Evolutionary conservation across 2,888 invertebrate genomes (phyloP), one percentile per base, ranked within the genome.

Genomic region (Eudemis profundana): DNA sequence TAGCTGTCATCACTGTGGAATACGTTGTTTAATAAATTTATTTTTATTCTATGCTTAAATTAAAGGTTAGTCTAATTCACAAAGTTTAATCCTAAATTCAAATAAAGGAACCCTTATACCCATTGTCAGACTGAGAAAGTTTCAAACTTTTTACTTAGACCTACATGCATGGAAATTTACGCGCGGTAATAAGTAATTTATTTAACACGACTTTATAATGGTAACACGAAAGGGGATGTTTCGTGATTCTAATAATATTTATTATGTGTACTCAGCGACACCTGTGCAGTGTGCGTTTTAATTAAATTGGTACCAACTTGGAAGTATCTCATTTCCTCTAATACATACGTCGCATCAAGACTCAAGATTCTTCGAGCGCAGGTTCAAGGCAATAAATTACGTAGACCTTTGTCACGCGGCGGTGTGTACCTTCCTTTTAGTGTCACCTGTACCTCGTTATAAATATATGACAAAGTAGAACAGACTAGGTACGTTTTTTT

Each of bases 361-460:
- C n/a, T n/a, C 21, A 29, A n/a, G n/a, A n/a, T n/a, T n/a, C 27
- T 29, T 40, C 62, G 38, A 40, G 47, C 10, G 53, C 46, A 21
- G 4, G 12, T 14, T 56, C 19, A n/a, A 50, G 57, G 50, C n/a
- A 42, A 57, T 63, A 63, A 56, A 63, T 63, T 63, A 40, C 47
- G 46, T 29, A 40, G n/a, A 63, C 50, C 63, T 57, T 50, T 63
- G 56, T 57, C 56, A 49, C 46, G 27, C 21, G 47, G 46, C 47
- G 54, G 33, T 46, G 44, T 19, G 19, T 29, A 29, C 15, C 40
- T 21, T 23, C 8, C 38, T 23, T 21, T 5, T n/a, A n/a, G 27
- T 47, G 10, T 17, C n/a, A 2, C n/a, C n/a, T 10, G 17, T 49
- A 49, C 29, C 19, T 49, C 29, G 29, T 47, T 62, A 7, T 17